Base-by-base conservation (phyloP, 1,140 invertebrate species). In the Melitaea cinxia region DNA sequence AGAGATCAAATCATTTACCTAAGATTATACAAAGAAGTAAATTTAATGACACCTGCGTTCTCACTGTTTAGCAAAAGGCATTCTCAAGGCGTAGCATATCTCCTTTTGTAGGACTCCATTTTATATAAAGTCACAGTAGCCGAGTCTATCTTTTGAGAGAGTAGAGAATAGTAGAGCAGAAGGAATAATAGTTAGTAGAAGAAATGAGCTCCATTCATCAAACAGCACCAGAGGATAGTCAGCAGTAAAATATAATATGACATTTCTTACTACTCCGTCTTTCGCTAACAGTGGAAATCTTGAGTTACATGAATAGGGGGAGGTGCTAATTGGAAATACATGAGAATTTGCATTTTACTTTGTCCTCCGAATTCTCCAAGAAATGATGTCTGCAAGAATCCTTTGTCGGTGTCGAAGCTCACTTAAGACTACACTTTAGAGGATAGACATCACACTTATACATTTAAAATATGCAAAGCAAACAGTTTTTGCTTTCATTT, bases 311-410 rank as follows among this genome's bases (percentile, higher is more conserved):
- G 54, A 66, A 67, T 54, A 61, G 39, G 59, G 72, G 72, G 62
- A 65, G 72, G 61, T 61, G 70, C 83, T 88, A 86, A 88, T 88
- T 88, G 80, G 81, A 83, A 86, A 88, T 88, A 88, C 83, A 86
- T 85, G 83, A 84, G 77, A 75, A 86, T 88, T 88, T 85, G 83
- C 85, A 88, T 88, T 86, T 86, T 85, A 84, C 83, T 85, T 85
- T 84, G 83, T 82, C 80, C 17, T 21, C 68, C 73, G 67, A 81
- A 80, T 67, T 75, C 78, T 72, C 72, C 24, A 39, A 17, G 72
- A 69, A 73, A 70, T 72, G 72, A 73, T 52, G 75, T 75, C 73
- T 76, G 70, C 71, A 68, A 62, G 61, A 75, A 76, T 77, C 77
- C 78, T 82, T 82, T 82, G 72, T 75, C 65, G 59, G 71, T 53